Percentiles rank a stretch among this genome's conserved stretches.
Evolutionary conservation across 2,797 vertebrate genomes (phyloP).

Genomic region (Smutsia gigantea): DNA sequence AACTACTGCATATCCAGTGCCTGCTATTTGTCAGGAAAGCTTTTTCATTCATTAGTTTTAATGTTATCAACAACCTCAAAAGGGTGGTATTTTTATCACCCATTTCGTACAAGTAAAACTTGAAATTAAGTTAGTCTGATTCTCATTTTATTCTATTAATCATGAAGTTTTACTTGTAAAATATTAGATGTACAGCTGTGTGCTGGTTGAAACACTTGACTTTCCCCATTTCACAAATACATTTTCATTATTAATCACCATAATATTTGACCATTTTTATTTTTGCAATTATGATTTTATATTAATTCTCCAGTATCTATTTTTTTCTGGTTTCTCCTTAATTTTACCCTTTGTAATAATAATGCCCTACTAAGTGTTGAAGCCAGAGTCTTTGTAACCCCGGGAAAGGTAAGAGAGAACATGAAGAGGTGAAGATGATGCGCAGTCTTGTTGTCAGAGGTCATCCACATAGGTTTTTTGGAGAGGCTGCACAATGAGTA

Average conservation of each 20-base stretch:
- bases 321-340: neutral
- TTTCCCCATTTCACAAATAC: neutral
- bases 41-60: neutral
- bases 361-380: neutral
- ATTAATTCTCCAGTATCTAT: neutral
- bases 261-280: neutral
- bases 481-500: neutral
- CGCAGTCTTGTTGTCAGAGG: neutral
- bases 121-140: neutral
- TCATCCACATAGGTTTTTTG: neutral
- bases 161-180: neutral
- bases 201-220: neutral
- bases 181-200: neutral
- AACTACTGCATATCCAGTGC: neutral
- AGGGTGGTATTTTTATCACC: neutral
- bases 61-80: neutral
- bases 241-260: neutral
- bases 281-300: neutral
- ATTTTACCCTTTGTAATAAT: neutral
- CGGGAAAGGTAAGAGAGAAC: neutral
- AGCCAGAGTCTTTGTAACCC: neutral
- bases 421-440: neutral
- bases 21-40: neutral
- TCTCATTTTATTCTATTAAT: neutral
- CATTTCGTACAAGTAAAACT: neutral